Percentiles rank a stretch among this genome's conserved stretches.
Conservation (phyloP, 2,797 vertebrate genomes). For the Poecilia velifera region DNA sequence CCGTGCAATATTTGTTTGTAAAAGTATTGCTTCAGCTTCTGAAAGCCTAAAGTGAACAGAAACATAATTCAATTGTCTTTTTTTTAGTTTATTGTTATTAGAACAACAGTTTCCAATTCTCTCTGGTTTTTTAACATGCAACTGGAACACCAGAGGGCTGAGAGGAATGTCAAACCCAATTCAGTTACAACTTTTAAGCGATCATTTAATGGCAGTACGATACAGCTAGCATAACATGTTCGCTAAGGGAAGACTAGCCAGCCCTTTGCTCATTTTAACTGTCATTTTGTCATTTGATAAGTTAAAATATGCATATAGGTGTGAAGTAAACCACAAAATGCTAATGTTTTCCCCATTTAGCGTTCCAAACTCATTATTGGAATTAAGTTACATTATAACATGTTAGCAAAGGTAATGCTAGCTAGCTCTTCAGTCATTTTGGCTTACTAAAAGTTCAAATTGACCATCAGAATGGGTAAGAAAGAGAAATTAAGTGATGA, state of each 20-base stretch:
- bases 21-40: too few species aligned
- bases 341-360: neutral
- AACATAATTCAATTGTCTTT: too few species aligned
- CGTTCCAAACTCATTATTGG: neutral
- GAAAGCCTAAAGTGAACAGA: too few species aligned
- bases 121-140: too few species aligned
- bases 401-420: neutral
- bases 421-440: neutral
- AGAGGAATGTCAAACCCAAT: neutral
- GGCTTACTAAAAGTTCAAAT: neutral
- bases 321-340: neutral
- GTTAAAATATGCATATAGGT: neutral
- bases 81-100: too few species aligned
- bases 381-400: neutral
- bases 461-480: too few species aligned
- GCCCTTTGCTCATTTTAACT: neutral
- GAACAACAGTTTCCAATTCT: too few species aligned
- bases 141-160: neutral
- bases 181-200: neutral
- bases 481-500: too few species aligned
- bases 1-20: too few species aligned
- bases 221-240: neutral
- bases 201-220: neutral
- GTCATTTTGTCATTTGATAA: neutral
- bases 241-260: neutral